phyloP scores from a whole-genome alignment of 1,140 invertebrate species.

The Patella vulgata region DNA sequence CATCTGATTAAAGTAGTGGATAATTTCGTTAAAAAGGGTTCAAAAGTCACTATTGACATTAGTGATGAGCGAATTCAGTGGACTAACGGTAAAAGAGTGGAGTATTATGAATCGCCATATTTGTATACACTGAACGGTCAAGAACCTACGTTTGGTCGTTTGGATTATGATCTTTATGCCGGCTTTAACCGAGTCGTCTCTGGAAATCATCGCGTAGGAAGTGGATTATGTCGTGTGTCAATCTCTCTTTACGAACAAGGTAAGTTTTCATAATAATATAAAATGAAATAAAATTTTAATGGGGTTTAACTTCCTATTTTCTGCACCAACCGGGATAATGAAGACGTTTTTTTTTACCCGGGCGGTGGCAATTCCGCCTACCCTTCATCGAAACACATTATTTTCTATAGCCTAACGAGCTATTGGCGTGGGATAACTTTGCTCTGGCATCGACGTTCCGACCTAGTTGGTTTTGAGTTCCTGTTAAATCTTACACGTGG shows the following conservation, averaged over 20 bases:
- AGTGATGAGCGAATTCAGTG: constrained; percentile 59
- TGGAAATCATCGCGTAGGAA: constrained; percentile 54
- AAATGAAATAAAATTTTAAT: no score
- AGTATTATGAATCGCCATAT: constrained; percentile 56
- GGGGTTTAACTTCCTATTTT: no score
- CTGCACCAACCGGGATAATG: no score
- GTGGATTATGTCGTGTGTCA: constrained; percentile 57
- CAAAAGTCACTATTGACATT: constrained; percentile 46
- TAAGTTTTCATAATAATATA: constrained; percentile 12
- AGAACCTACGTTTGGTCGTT: constrained; percentile 40
- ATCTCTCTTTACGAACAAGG: constrained; percentile 49
- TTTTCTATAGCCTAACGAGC: no score
- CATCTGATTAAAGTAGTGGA: constrained; percentile 55
- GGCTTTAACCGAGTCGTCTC: constrained; percentile 63
- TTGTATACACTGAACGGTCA: constrained; percentile 56
- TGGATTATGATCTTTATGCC: constrained; percentile 54
- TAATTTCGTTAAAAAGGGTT: constrained; percentile 52
- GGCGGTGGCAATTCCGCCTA: no score
- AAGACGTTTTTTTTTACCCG: no score
- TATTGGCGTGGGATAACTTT: no score
- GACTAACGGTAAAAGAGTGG: constrained; percentile 40
- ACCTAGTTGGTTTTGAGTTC: no score
- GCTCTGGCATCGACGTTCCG: no score
- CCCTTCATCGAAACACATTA: no score
- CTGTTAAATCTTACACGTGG: no score